These are phyloP conservation scores for Cerceris ruficornis DNA, from an alignment of 2,888 invertebrate species.

Conservation along the genomic window DNA sequence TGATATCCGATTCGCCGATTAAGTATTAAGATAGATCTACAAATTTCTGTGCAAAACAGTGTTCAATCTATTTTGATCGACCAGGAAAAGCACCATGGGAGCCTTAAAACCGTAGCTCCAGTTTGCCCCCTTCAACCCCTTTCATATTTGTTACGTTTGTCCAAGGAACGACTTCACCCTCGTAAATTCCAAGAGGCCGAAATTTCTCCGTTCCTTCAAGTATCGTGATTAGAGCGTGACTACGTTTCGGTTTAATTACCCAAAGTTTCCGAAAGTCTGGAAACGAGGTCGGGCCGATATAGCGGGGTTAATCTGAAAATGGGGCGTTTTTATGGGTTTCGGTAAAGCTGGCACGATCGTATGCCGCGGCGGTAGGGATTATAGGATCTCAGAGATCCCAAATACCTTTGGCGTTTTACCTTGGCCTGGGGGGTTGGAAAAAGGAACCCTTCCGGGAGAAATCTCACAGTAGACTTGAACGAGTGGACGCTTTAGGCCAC, in stretches of 20 bases:
- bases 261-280: slow-evolving; percentile 38
- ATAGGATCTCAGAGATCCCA: slow-evolving; percentile 46
- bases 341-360: slow-evolving; percentile 27
- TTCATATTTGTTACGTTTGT: too few species aligned
- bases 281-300: slow-evolving; percentile 45
- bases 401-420: slow-evolving; percentile 36
- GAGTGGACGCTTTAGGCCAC: slow-evolving; percentile 20
- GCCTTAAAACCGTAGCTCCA: too few species aligned
- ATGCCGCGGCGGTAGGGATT: slow-evolving; percentile 54
- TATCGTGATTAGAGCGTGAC: slow-evolving; percentile 29
- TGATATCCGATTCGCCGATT: too few species aligned
- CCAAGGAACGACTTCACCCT: not conserved
- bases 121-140: too few species aligned
- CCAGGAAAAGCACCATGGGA: too few species aligned
- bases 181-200: not conserved
- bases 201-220: not conserved
- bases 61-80: too few species aligned
- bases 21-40: too few species aligned
- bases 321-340: slow-evolving; percentile 63
- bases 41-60: too few species aligned
- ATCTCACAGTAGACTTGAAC: slow-evolving; percentile 14
- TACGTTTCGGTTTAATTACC: slow-evolving; percentile 48
- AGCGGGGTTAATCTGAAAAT: slow-evolving; percentile 69
- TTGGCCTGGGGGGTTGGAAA: slow-evolving; percentile 33
- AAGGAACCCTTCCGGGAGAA: slow-evolving; percentile 27